phyloP scores from a whole-genome alignment of 2,888 invertebrate species.

The Tinea semifulvella region DNA sequence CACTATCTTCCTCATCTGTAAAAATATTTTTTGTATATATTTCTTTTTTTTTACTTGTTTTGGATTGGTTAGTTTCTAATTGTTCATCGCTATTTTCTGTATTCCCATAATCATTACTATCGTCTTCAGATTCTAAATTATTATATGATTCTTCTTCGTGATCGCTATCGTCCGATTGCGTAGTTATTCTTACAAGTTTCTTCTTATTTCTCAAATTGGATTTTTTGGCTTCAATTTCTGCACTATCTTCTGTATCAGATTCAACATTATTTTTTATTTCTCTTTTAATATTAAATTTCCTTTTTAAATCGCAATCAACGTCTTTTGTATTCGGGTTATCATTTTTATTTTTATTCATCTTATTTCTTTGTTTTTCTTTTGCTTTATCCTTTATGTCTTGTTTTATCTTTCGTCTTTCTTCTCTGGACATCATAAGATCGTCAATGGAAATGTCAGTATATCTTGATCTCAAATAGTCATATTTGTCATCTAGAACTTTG shows the following conservation, averaged over 20 bases:
- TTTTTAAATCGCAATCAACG: slow-evolving; percentile 5
- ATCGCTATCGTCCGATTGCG: background rate
- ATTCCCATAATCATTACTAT: too few species aligned
- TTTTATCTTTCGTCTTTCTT: slow-evolving; percentile 46
- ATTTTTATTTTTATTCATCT: slow-evolving; percentile 20
- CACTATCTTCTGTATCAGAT: slow-evolving; percentile 25
- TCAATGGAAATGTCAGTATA: slow-evolving; percentile 47
- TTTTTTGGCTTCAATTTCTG: slow-evolving; percentile 18
- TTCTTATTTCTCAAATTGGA: slow-evolving; percentile 17
- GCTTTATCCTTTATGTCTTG: slow-evolving; percentile 45
- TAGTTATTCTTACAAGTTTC: slow-evolving; percentile 12
- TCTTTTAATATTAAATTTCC: slow-evolving; percentile 8
- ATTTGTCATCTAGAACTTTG: slow-evolving; percentile 47
- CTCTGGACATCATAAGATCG: slow-evolving; percentile 51
- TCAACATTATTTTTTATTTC: slow-evolving; percentile 26
- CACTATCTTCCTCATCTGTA: too few species aligned
- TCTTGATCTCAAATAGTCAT: slow-evolving; percentile 38
- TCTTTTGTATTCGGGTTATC: slow-evolving; percentile 33
- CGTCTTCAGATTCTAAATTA: too few species aligned
- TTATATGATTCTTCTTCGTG: background rate
- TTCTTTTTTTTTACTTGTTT: background rate
- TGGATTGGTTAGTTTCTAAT: too few species aligned
- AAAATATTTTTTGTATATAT: too few species aligned
- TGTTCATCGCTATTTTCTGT: too few species aligned
- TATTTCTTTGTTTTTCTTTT: slow-evolving; percentile 23